These are phyloP conservation scores for Oxytorus armatus DNA, from an alignment of 2,888 invertebrate species.

Conservation along the genomic window DNA sequence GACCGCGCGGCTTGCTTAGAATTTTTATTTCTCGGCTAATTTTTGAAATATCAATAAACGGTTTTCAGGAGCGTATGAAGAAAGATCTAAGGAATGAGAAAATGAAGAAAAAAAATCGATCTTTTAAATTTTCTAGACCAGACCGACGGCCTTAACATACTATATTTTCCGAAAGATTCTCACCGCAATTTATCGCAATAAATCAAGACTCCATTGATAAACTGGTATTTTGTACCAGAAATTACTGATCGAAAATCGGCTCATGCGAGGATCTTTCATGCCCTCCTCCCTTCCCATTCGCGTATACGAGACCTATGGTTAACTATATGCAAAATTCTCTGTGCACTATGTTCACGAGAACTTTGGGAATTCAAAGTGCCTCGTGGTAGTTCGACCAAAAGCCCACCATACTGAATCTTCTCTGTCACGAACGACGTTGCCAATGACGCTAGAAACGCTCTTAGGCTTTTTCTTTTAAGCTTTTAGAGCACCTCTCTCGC, in stretches of 20 bases:
- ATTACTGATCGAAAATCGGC: slow-evolving; percentile 29
- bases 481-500: slow-evolving; percentile 6
- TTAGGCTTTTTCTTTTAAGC: slow-evolving; percentile 26
- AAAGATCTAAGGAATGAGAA: too few species aligned
- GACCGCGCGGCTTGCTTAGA: too few species aligned
- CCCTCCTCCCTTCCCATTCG: too few species aligned
- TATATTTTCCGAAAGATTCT: too few species aligned
- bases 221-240: neutral
- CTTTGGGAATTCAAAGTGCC: slow-evolving; percentile 52
- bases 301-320: neutral
- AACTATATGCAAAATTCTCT: slow-evolving; percentile 15
- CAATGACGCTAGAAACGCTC: slow-evolving; percentile 14
- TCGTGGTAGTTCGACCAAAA: slow-evolving; percentile 15
- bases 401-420: slow-evolving; percentile 13
- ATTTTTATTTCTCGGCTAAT: too few species aligned
- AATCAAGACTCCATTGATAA: neutral
- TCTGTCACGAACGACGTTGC: slow-evolving; percentile 4
- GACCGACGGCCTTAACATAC: too few species aligned
- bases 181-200: neutral
- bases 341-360: slow-evolving; percentile 18
- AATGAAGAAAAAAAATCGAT: too few species aligned
- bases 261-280: slow-evolving; percentile 4
- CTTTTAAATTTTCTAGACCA: too few species aligned
- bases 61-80: too few species aligned
- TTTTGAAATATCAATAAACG: too few species aligned